Conservation (phyloP, 2,113 vertebrate genomes). For the Dinomys branickii region DNA sequence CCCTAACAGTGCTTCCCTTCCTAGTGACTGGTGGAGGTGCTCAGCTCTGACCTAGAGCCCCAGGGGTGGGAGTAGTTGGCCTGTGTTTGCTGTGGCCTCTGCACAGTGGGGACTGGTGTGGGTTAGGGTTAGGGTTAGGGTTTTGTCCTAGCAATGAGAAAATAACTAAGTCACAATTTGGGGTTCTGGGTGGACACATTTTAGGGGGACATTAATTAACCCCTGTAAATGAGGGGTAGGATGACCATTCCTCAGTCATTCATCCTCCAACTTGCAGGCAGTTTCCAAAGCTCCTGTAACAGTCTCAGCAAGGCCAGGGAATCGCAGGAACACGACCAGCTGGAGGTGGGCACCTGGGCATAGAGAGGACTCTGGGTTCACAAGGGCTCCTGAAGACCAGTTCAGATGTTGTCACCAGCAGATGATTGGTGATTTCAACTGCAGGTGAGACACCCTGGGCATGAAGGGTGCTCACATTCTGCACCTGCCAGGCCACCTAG, state of each 20-base stretch:
- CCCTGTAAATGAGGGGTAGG: background rate
- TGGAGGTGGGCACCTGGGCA: background rate
- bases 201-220: background rate
- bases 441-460: background rate
- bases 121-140: too few relatives aligned
- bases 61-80: background rate
- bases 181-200: background rate
- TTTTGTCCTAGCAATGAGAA: background rate
- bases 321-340: rapidly evolving
- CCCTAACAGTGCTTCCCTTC: background rate
- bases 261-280: background rate
- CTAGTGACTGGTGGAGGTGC: rapidly evolving
- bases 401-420: background rate
- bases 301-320: background rate
- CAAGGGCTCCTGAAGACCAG: background rate
- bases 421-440: rapidly evolving
- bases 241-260: background rate
- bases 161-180: background rate
- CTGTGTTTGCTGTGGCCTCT: background rate
- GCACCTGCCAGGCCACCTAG: background rate
- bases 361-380: background rate
- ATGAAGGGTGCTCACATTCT: background rate
- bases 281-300: background rate
- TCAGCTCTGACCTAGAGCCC: background rate
- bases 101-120: too few relatives aligned